Conservation (phyloP, 1,140 invertebrate species). For the Aleiodes sp. region DNA sequence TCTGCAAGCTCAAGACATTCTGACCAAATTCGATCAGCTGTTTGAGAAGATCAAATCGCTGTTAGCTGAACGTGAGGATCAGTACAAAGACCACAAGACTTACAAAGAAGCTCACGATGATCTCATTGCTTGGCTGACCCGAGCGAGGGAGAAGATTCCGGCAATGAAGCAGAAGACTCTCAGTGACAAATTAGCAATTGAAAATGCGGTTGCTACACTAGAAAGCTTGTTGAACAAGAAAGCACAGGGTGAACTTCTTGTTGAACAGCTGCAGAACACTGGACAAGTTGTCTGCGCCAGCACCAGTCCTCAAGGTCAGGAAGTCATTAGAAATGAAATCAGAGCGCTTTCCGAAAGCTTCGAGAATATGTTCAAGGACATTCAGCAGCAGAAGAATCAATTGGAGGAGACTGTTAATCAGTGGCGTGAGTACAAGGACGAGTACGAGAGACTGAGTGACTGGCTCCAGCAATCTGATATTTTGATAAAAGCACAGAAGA, state of each 20-base stretch:
- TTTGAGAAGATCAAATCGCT: conserved; percentile 71
- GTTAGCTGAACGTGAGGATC: conserved; percentile 80
- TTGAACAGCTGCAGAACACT: conserved; percentile 86
- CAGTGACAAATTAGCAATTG: conserved; percentile 87
- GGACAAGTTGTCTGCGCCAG: conserved; percentile 86
- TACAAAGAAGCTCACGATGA: conserved; percentile 93
- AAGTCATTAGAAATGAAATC: conserved; percentile 85
- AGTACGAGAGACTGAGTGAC: conserved; percentile 89
- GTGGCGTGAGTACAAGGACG: conserved; percentile 91
- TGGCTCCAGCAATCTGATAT: conserved; percentile 95
- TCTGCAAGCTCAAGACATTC: conserved; percentile 83
- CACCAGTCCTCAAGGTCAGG: conserved; percentile 81
- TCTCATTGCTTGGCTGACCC: conserved; percentile 82
- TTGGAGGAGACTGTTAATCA: conserved; percentile 83
- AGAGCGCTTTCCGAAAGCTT: conserved; percentile 85
- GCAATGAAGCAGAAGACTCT: conserved; percentile 84
- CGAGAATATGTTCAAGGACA: conserved; percentile 84
- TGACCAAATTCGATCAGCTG: conserved; percentile 69
- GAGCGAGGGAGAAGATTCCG: conserved; percentile 89
- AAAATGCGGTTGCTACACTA: conserved; percentile 86
- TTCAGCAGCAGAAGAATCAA: conserved; percentile 85
- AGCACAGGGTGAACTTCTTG: conserved; percentile 86
- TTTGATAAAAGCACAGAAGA: conserved; percentile 89
- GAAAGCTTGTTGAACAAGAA: conserved; percentile 88
- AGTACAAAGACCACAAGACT: conserved; percentile 85